Percentiles rank a stretch among this genome's conserved stretches.
phyloP scores from a whole-genome alignment of 2,888 invertebrate genomes.

The Drosophila anomalata region DNA sequence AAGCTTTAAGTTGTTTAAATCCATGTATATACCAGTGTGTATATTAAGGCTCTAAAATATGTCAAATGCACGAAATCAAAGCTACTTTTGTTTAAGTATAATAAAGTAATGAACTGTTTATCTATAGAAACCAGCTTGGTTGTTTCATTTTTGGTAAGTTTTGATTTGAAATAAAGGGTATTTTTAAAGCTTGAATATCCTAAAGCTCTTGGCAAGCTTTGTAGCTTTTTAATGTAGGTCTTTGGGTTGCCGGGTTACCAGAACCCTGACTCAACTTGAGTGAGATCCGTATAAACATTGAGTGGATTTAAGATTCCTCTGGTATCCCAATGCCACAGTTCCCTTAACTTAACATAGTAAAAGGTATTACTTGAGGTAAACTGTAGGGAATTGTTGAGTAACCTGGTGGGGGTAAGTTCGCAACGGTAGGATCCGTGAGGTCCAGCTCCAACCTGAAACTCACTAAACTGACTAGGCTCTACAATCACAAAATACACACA shows the following conservation, averaged over 20 bases:
- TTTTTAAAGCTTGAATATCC: constrained; percentile 18
- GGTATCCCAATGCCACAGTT: constrained; percentile 33
- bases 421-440: constrained; percentile 2
- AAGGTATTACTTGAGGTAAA: constrained; percentile 14
- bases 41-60: constrained; percentile 15
- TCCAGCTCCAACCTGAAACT: neutral
- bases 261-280: constrained; percentile 45
- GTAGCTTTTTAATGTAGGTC: constrained; percentile 11
- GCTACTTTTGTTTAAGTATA: constrained; percentile 42
- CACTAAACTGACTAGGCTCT: neutral
- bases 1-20: constrained; percentile 58
- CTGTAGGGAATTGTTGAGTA: constrained; percentile 32
- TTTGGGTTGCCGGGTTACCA: constrained; percentile 41
- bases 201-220: constrained; percentile 34
- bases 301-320: constrained; percentile 1
- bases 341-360: constrained; percentile 12
- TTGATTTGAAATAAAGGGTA: constrained; percentile 15
- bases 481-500: neutral
- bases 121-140: constrained; percentile 3
- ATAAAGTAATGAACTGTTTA: constrained; percentile 48
- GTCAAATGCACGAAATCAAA: constrained; percentile 50
- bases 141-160: neutral
- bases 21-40: constrained; percentile 41
- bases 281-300: constrained; percentile 17
- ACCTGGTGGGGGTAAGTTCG: constrained; percentile 19